Conservation (phyloP, 2,888 invertebrate genomes). For the Erebia ligea region DNA sequence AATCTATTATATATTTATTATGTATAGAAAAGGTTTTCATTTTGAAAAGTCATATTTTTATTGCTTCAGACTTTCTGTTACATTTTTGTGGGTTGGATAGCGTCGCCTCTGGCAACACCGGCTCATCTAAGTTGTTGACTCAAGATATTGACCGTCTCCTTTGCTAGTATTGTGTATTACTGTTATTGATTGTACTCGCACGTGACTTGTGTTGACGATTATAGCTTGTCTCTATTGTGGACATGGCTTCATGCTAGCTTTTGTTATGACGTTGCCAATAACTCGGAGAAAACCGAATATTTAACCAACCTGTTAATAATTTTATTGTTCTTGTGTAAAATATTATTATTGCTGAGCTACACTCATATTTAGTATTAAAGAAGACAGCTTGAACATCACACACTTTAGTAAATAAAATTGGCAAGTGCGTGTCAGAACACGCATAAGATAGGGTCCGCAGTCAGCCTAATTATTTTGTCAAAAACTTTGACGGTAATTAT, state of each 20-base stretch:
- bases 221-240: constrained; percentile 63
- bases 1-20: too few relatives aligned
- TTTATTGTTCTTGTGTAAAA: not conserved
- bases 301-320: not conserved
- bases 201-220: constrained; percentile 79
- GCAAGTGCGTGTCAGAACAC: too few relatives aligned
- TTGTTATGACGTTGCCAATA: constrained; percentile 23
- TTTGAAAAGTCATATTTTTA: too few relatives aligned
- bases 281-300: constrained; percentile 3
- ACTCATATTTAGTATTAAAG: too few relatives aligned
- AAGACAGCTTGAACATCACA: too few relatives aligned
- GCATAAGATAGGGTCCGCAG: too few relatives aligned
- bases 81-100: constrained; percentile 19
- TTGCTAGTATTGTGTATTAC: constrained; percentile 78
- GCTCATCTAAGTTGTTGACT: constrained; percentile 69
- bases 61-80: not conserved
- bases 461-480: too few relatives aligned
- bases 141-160: constrained; percentile 77
- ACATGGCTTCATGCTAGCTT: constrained; percentile 50
- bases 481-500: too few relatives aligned
- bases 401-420: too few relatives aligned
- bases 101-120: constrained; percentile 57
- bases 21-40: too few relatives aligned
- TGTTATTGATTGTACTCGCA: constrained; percentile 79
- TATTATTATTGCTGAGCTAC: too few relatives aligned